phyloP scores from a whole-genome alignment of 1,140 invertebrate species.

The Chionoecetes opilio region DNA sequence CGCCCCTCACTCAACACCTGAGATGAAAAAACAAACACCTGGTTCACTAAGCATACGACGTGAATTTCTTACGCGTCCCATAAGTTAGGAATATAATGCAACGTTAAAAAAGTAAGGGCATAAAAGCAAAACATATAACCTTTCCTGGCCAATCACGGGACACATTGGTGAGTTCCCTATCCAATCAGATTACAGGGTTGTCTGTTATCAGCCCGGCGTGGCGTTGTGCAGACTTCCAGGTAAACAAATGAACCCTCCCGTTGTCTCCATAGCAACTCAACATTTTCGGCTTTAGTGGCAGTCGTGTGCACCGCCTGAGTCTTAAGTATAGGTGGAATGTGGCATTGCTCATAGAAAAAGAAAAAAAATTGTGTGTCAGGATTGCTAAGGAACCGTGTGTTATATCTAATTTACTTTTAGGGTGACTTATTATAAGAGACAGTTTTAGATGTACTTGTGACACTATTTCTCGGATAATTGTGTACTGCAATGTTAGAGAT shows the following conservation, averaged over 20 bases:
- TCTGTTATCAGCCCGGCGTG: slow-evolving; percentile 35
- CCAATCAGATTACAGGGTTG: slow-evolving; percentile 46
- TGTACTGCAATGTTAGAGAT: no score
- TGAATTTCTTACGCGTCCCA: background rate
- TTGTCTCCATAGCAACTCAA: background rate
- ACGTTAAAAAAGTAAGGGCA: background rate
- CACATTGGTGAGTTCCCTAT: background rate
- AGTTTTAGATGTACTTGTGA: no score
- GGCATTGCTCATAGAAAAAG: no score
- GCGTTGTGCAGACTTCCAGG: background rate
- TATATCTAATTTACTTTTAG: no score
- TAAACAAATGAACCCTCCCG: slow-evolving; percentile 8
- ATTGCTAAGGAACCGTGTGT: no score
- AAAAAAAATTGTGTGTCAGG: no score
- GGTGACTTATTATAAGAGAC: no score
- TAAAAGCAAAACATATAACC: background rate
- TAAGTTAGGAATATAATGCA: background rate
- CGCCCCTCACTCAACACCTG: no score
- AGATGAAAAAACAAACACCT: background rate
- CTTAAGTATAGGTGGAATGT: no score
- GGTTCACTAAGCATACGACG: background rate
- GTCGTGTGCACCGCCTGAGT: background rate
- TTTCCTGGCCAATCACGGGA: background rate
- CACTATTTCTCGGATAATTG: no score
- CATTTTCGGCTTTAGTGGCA: background rate